Evolutionary conservation across 2,113 vertebrate species (phyloP), one percentile per base, ranked within the genome.

Genomic region (Rhynchopsitta pachyrhyncha): DNA sequence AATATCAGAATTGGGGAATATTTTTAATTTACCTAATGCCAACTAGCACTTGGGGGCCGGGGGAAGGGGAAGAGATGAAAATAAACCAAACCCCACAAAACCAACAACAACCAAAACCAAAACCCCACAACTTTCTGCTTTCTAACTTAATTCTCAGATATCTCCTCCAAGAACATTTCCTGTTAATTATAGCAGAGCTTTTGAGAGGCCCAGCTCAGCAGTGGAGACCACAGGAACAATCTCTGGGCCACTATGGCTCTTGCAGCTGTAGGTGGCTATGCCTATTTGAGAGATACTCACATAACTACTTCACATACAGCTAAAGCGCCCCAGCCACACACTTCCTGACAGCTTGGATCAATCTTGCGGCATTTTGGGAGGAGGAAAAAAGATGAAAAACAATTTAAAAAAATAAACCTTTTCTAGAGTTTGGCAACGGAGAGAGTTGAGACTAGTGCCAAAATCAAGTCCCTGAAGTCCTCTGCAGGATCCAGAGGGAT

Each of bases 71-170:
- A 59, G 33, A 59, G 31, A 19, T 8, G 6, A 24, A 68, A 55
- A 27, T 42, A 17, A 49, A 15, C 1, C 22, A 29, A 44, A n/a
- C 20, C 55, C 55, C 33, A 57, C 55, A n/a, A 59, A 59, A 16
- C 13, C 33, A 24, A 59, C n/a, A 59, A 22, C 31, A 20, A n/a
- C 33, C 57, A 42, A 66, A 66, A 16, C 19, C 7, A 44, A 44
- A 44, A 44, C 44, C 8, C 1, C 9, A 76, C 4, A 20, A 19
- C 5, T 42, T 84, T 76, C 35, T 0, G 0, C 66, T 64, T 76
- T 68, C 67, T 53, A 69, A 57, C 24, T 60, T n/a, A 46, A 82
- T 52, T 86, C 41, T 86, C 52, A 66, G 33, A 44, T 22, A 85
- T 8, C 28, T 53, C 82, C 86, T 29, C 50, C 47, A 84, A 55